These are phyloP conservation scores for Sceloporus undulatus DNA, from an alignment of 2,113 vertebrate species.

Conservation along the genomic window DNA sequence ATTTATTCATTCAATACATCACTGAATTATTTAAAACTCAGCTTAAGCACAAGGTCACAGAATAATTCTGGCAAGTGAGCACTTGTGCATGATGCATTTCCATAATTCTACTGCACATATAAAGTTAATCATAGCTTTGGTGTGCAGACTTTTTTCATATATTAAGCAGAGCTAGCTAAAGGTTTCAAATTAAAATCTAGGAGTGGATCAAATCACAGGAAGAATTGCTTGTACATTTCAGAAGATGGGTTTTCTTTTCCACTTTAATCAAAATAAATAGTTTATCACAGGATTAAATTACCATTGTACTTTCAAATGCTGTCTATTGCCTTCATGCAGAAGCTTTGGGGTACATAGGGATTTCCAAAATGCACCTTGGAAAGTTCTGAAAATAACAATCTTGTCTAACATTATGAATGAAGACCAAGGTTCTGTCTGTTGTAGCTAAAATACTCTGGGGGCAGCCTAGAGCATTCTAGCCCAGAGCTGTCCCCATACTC, in stretches of 20 bases:
- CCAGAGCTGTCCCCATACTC: no score
- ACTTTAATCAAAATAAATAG: slow-evolving; percentile 18
- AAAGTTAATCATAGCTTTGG: slow-evolving; percentile 83
- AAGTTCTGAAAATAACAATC: no score
- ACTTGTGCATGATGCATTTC: slow-evolving; percentile 82
- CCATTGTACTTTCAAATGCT: slow-evolving; percentile 40
- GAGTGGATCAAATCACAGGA: slow-evolving; percentile 53
- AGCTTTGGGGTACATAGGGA: background rate
- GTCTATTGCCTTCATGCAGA: background rate
- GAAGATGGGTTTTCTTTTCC: slow-evolving; percentile 33
- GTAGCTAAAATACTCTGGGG: no score
- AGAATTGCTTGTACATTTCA: slow-evolving; percentile 56
- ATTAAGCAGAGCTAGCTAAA: slow-evolving; percentile 66
- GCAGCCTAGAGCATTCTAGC: no score
- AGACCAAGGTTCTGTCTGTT: no score
- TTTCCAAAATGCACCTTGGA: background rate
- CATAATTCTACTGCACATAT: slow-evolving; percentile 81
- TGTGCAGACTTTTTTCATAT: slow-evolving; percentile 58
- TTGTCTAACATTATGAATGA: no score
- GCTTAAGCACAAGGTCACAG: slow-evolving; percentile 83
- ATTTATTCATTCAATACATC: slow-evolving; percentile 86
- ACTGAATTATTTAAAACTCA: slow-evolving; percentile 87
- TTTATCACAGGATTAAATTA: slow-evolving; percentile 51
- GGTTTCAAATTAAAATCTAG: slow-evolving; percentile 69
- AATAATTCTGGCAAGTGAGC: slow-evolving; percentile 83